Evolutionary conservation across 1,140 invertebrate species (phyloP).

Genomic region (Halotydeus destructor): DNA sequence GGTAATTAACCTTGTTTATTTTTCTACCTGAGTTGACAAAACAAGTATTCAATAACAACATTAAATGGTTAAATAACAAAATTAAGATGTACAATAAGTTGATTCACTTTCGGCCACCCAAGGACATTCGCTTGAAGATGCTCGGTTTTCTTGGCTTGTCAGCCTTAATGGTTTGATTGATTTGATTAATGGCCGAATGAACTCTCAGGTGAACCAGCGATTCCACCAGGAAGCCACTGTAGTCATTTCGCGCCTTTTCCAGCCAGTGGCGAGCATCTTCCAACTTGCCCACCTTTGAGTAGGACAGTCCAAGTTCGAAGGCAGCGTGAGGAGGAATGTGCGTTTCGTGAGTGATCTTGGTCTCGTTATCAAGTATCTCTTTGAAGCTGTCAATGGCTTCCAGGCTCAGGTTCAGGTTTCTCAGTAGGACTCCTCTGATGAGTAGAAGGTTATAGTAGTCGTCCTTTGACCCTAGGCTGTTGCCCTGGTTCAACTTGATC

Average conservation of each 20-base stretch:
- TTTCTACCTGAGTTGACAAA: too few species aligned
- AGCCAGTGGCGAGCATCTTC: conserved; percentile 47
- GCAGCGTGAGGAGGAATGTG: conserved; percentile 67
- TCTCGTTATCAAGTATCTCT: conserved; percentile 33
- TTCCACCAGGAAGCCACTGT: conserved; percentile 19
- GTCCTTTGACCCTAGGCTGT: too few species aligned
- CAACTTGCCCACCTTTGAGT: conserved; percentile 39
- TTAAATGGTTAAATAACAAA: too few species aligned
- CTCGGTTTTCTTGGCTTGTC: too few species aligned
- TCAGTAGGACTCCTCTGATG: conserved; percentile 1
- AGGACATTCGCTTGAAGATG: too few species aligned
- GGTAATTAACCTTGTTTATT: too few species aligned
- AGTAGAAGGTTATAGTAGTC: conserved; percentile 3
- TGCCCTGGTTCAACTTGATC: too few species aligned
- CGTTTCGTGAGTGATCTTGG: conserved; percentile 54
- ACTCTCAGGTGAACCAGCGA: conserved; percentile 14
- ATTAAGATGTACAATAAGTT: too few species aligned
- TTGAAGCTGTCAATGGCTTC: conserved; percentile 3
- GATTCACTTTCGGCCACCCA: too few species aligned
- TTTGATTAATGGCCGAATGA: conserved; percentile 9
- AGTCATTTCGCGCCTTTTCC: conserved; percentile 45
- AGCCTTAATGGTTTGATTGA: conserved; percentile 7
- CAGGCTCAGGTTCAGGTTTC: background rate
- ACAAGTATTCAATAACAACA: too few species aligned
- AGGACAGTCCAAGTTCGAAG: conserved; percentile 59